Base-by-base conservation (phyloP, 2,888 invertebrate genomes). In the Aproaerema taeniolella region DNA sequence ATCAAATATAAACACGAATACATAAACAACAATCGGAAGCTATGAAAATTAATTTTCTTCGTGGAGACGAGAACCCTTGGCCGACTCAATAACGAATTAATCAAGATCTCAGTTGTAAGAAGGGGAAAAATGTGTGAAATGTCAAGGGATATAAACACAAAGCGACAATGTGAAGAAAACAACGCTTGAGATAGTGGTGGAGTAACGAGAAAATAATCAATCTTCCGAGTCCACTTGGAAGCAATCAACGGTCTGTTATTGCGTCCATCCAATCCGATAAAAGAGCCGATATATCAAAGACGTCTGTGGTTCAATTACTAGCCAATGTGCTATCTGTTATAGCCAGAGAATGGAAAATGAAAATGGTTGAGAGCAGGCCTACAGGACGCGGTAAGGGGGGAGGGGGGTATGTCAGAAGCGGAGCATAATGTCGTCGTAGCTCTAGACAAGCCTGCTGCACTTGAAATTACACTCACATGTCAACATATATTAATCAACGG, bases 271-370 rank as follows among this genome's bases (percentile, higher is more conserved):
- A 78, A 85, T 85, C 74, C 76, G 79, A 86, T 87, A 82, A 78
- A 77, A 76, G 80, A 74, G 70, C 61, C 82, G 85, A 87, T 87
- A 75, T 83, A 87, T 87, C 87, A 87, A 86, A 86, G 83, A 86
- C 74, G 82, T 75, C 78, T 67, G 65, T 60, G 73, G 70, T 76
- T 80, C 86, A 83, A 87, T 87, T 86, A 86, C 82, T 67, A 62
- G 66, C 67, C 74, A 67, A 71, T 77, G 66, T 71, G 73, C 69
- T 83, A 81, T 82, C 81, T 80, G 59, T 67, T 67, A 69, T 70
- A 67, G 58, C 63, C 77, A 77, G 76, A 62, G 73, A 68, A 75
- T 79, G 54, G 68, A 72, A 78, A 82, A 72, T 72, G 69, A 76
- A 80, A 81, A 80, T 69, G 46, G 50, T 67, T n/a, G n/a, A n/a